Evolutionary conservation across 2,113 vertebrate species (phyloP), one percentile per base, ranked within the genome.

Genomic region (Cheirogaleus medius): DNA sequence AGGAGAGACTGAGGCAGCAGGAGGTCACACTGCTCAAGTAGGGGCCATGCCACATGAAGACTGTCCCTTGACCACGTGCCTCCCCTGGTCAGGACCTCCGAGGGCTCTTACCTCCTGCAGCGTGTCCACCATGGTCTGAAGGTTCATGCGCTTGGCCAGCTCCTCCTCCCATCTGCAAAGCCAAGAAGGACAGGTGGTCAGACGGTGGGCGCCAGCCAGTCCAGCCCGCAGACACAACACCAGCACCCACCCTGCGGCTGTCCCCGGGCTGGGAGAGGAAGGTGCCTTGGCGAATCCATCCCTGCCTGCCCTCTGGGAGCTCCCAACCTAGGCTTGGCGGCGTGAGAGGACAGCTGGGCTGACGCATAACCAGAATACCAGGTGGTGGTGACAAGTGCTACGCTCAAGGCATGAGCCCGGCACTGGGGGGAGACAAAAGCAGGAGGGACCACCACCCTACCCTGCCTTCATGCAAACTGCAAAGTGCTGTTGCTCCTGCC

Each of bases 131-230:
- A 99, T 98, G 1, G 99, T 99, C 97, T 99, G 99, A 98, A 99
- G 98, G 88, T 99, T 99, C 98, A 99, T 98, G 92, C 99, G 98
- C 89, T 99, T 99, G 27, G 99, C 99, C 39, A 99, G 95, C 95
- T 99, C 99, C 97, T 99, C 99, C 66, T 99, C 99, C 99, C 99
- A 99, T 95, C 99, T 99, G 99, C 85, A 99, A 93, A 98, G 97
- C 97, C 92, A 98, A 93, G 85, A 92, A 95, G 49, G 97, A 81
- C n/a, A n/a, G 92, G 87, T 27, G 0, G 95, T 97, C 92, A 98
- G 97, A 97, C 95, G 49, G 85, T 5, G 34, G 42, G 21, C 13
- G 92, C 27, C 21, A 5, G 27, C 29, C 52, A n/a, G 37, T 32
- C 37, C 32, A 6, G 68, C 32, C 58, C 73, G 32, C n/a, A 58